Percentiles rank a stretch among this genome's conserved stretches.
phyloP scores from a whole-genome alignment of 2,888 invertebrate species.

The Pyrgus malvae region DNA sequence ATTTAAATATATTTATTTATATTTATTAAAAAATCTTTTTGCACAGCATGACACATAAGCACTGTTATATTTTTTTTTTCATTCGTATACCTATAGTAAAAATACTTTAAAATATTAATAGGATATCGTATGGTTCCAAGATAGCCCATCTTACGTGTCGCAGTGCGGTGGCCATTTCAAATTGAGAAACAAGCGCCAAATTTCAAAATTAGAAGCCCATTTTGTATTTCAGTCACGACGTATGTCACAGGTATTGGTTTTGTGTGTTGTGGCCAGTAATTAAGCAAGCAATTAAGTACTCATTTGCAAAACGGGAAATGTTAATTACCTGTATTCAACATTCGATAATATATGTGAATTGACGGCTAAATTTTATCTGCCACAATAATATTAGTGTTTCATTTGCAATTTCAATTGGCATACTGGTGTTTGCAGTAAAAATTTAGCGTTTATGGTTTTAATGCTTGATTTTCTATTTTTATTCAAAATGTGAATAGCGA shows the following conservation, averaged over 20 bases:
- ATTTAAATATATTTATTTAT: no score
- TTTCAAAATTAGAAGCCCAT: slow-evolving; percentile 45
- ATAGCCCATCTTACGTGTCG: slow-evolving; percentile 27
- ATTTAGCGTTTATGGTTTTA: neutral
- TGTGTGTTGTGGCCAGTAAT: slow-evolving; percentile 51
- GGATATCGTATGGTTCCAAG: slow-evolving; percentile 22
- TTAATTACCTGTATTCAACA: slow-evolving; percentile 23
- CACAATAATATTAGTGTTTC: slow-evolving; percentile 2
- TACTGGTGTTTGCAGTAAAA: slow-evolving; percentile 7
- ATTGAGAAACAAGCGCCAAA: slow-evolving; percentile 42
- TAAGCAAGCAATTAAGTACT: slow-evolving; percentile 56
- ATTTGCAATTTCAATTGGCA: slow-evolving; percentile 10
- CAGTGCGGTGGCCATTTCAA: slow-evolving; percentile 39
- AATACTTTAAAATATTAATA: neutral
- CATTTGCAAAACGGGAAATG: slow-evolving; percentile 37
- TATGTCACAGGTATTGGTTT: slow-evolving; percentile 41
- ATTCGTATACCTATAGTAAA: no score
- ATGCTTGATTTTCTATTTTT: neutral
- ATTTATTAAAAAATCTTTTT: no score
- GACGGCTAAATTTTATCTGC: slow-evolving; percentile 22
- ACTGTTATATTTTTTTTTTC: no score
- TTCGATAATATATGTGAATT: slow-evolving; percentile 17
- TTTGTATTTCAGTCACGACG: slow-evolving; percentile 33
- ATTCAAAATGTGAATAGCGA: neutral
- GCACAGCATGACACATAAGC: no score